Evolutionary conservation across 2,797 vertebrate species (phyloP).

Genomic region (Pyrocephalus nanus): DNA sequence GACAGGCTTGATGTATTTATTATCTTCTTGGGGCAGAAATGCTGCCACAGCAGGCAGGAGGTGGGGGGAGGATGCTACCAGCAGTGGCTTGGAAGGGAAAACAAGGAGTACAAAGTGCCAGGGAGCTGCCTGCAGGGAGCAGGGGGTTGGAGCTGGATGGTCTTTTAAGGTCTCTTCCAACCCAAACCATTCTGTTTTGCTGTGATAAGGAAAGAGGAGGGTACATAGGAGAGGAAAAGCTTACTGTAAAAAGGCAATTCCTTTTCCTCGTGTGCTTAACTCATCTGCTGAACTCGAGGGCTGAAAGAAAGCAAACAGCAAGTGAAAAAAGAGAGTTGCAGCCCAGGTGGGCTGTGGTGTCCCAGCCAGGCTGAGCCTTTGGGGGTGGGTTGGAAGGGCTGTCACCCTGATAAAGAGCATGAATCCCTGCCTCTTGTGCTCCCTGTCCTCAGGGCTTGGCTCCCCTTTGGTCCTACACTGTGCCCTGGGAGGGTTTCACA

Average conservation of each 20-base stretch:
- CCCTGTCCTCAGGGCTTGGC: neutral
- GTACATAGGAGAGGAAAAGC: neutral
- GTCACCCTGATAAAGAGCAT: neutral
- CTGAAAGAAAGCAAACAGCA: neutral
- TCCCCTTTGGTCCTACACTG: neutral
- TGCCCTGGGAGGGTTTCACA: neutral
- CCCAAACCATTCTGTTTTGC: neutral
- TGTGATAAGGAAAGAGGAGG: neutral
- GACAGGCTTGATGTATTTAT: conserved; percentile 64
- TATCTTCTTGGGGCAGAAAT: neutral
- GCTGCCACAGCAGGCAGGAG: neutral
- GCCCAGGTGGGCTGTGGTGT: too few relatives aligned
- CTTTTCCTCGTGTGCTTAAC: neutral
- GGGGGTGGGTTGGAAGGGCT: neutral
- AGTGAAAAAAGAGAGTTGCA: neutral
- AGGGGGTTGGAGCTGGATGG: neutral
- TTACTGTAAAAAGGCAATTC: neutral
- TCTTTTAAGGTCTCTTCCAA: neutral
- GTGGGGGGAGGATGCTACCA: neutral
- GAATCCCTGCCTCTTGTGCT: neutral
- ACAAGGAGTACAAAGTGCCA: neutral
- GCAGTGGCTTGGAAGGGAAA: neutral
- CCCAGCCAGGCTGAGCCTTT: neutral
- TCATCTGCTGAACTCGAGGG: neutral
- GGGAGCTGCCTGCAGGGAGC: neutral